Conservation (phyloP, 2,113 vertebrate genomes). For the Anolis carolinensis region DNA sequence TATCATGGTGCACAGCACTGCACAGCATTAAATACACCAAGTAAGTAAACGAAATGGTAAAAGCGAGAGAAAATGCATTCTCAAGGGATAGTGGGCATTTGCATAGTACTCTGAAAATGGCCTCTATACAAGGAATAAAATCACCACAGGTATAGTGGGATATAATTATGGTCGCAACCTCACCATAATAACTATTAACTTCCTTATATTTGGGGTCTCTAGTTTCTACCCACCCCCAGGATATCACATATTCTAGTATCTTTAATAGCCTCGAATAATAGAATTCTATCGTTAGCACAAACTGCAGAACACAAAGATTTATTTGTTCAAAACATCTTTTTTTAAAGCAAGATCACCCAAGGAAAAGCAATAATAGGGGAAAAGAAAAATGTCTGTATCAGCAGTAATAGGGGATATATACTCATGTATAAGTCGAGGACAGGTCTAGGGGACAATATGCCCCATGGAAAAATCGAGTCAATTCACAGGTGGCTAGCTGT, state of each 20-base stretch:
- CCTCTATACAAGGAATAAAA: background rate
- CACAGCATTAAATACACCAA: background rate
- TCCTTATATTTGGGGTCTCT: background rate
- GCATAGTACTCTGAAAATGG: background rate
- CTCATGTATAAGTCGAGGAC: no score
- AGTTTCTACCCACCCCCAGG: no score
- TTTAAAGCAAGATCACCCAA: no score
- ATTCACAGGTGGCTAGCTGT: no score
- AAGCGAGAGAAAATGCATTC: background rate
- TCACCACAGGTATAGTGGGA: background rate
- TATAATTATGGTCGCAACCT: background rate
- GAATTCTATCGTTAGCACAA: no score
- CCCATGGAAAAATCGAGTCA: no score
- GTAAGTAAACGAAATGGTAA: background rate
- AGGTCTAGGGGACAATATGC: no score
- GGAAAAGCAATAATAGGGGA: background rate
- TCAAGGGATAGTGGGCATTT: background rate
- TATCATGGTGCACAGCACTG: background rate
- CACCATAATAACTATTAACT: background rate
- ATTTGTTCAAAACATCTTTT: no score
- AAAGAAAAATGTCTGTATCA: background rate
- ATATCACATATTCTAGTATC: no score
- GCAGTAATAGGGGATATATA: no score
- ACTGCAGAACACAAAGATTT: no score
- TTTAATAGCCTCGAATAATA: no score